These are phyloP conservation scores for Crematogaster levior DNA, from an alignment of 2,888 invertebrate genomes.

Conservation along the genomic window DNA sequence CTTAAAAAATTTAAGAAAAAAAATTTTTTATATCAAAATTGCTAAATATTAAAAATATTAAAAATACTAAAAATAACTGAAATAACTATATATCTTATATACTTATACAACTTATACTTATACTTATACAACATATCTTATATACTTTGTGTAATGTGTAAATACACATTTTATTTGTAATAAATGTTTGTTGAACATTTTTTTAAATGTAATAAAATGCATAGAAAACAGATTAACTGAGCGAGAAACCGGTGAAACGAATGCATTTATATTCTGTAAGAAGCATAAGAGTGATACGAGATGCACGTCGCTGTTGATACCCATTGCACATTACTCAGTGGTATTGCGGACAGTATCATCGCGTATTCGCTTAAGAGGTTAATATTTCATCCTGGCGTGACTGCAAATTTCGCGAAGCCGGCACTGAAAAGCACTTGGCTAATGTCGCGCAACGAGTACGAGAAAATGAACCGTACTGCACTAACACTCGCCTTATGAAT, in stretches of 20 bases:
- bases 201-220: conserved; percentile 11
- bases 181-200: conserved; percentile 4
- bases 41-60: neutral
- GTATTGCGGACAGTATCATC: conserved; percentile 54
- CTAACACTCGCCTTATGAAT: conserved; percentile 39
- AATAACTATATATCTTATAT: too few relatives aligned
- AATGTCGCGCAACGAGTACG: conserved; percentile 47
- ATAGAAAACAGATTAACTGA: conserved; percentile 23
- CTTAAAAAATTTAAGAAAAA: neutral
- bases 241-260: conserved; percentile 1
- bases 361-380: conserved; percentile 53
- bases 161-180: conserved; percentile 2
- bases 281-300: conserved; percentile 43
- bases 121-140: too few relatives aligned
- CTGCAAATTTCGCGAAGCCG: conserved; percentile 49
- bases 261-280: conserved; percentile 51
- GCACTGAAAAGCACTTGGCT: conserved; percentile 49
- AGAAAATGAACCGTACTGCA: conserved; percentile 44
- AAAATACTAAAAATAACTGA: too few relatives aligned
- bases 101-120: too few relatives aligned
- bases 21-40: neutral
- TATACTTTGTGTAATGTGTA: neutral
- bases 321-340: conserved; percentile 45
- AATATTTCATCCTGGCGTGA: conserved; percentile 51
- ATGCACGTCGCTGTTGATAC: conserved; percentile 41